Base-by-base conservation (phyloP, 1,140 invertebrate genomes). In the Drosophila willistoni region DNA sequence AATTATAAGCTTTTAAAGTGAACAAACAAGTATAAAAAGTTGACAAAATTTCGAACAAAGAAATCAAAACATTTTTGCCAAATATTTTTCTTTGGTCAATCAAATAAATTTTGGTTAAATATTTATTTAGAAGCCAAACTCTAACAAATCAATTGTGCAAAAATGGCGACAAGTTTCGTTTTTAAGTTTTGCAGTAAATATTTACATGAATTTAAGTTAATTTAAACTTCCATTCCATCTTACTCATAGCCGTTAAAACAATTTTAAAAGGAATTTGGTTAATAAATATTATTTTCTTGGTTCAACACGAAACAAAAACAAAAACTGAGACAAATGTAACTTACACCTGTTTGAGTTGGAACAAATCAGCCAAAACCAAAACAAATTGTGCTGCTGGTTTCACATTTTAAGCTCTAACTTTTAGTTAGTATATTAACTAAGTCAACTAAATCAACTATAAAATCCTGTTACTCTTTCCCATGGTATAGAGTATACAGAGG, bases 321-420 rank as follows among this genome's bases (percentile, higher is more conserved):
- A 34, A 34, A 39, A 13, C 3, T 3, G 22, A 25, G 3, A 39
- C 9, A 51, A 51, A 22, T 22, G 19, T 12, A 22, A 51, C 17
- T 51, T 51, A 51, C 44, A 51, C 44, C 44, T 51, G 44, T 22
- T 51, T 51, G 44, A 4, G 17, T 51, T 51, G 44, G 44, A 51
- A 51, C 44, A 51, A 51, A 51, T 51, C 9, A 19, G 44, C 17
- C 29, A 25, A 51, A 19, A 22, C 9, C 44, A 22, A 22, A 2
- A 10, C 44, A 51, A 51, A 51, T 51, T 51, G 44, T 22, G 6
- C 29, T 51, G 44, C 44, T 51, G 17, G 17, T 51, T 10, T 51
- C 7, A 51, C 2, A 12, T 22, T 51, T 51, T 22, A 51, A 51
- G 17, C 9, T 7, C 17, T 3, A 51, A 22, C 9, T 22, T 19